These are phyloP conservation scores for Cyanoliseus patagonus DNA, from an alignment of 2,113 vertebrate species.

Conservation along the genomic window DNA sequence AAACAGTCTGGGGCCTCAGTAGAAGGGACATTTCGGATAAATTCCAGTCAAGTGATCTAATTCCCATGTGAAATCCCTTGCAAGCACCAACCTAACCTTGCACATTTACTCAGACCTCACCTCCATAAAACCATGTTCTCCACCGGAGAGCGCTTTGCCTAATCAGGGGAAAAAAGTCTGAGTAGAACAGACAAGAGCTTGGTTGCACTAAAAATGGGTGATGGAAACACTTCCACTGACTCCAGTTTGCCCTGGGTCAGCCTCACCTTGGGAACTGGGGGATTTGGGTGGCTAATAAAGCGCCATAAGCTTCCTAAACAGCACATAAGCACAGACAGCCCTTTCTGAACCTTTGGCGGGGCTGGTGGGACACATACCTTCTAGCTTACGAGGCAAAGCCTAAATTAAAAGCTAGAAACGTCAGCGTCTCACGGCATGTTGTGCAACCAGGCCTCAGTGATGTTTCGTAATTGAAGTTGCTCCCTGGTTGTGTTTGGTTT, in stretches of 20 bases:
- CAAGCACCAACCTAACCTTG: background rate
- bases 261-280: fast-evolving
- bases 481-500: background rate
- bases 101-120: background rate
- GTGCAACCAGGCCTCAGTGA: background rate
- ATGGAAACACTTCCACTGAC: background rate
- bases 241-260: background rate
- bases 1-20: background rate
- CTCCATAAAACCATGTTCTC: background rate
- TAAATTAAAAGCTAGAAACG: background rate
- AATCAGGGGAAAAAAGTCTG: background rate
- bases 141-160: background rate
- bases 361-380: constrained; percentile 12
- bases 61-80: background rate
- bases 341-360: background rate
- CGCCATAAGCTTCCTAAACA: background rate
- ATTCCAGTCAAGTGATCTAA: background rate
- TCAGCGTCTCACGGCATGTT: background rate
- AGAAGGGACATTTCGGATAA: background rate
- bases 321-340: background rate
- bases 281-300: background rate
- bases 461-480: constrained; percentile 29
- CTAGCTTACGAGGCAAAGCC: background rate
- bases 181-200: background rate
- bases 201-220: background rate